Evolutionary conservation across 2,888 invertebrate species (phyloP), one percentile per base, ranked within the genome.

Genomic region (Trachelus troglodyta): DNA sequence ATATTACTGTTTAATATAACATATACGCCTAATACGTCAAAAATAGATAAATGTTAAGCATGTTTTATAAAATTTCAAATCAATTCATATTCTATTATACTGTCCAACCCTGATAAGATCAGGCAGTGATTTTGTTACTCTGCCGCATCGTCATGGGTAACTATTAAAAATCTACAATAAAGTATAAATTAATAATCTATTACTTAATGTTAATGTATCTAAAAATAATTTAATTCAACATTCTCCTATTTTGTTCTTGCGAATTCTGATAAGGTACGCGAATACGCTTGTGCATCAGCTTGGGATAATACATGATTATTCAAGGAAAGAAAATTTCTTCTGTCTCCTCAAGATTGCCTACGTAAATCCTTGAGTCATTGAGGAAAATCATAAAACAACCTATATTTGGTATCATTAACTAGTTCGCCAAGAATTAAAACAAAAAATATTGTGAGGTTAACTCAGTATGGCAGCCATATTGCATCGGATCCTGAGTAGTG

Each of bases 401-500:
- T 56, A 9, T 23, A 56, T 56, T 56, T 9, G 56, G 15, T 56
- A 56, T 9, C 23, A 23, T 56, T 23, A 56, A 23, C 23, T 56
- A 23, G 56, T 3, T 56, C 56, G 9, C 2, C 23, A 56, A 56
- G 9, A 56, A 23, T 56, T 56, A 23, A 23, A 6, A 56, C 23
- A 56, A 56, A 56, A 40, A 56, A 56, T 56, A 56, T 56, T 56
- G 23, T 76, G 75, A 85, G 84, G 85, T 85, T 84, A 85, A 79
- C 56, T 23, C 77, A 81, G 75, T 37, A 81, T 82, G 82, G 37
- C 83, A 80, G 83, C 83, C 82, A 82, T 81, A 40, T 75, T 80
- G 74, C 78, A 77, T 75, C 31, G 79, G 77, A 74, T 75, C 83
- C 75, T 79, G 79, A 33, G 37, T 79, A 69, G 77, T 76, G 82